These are phyloP conservation scores for Nothobranchius kuhntae DNA, from an alignment of 2,113 vertebrate genomes.

Conservation along the genomic window DNA sequence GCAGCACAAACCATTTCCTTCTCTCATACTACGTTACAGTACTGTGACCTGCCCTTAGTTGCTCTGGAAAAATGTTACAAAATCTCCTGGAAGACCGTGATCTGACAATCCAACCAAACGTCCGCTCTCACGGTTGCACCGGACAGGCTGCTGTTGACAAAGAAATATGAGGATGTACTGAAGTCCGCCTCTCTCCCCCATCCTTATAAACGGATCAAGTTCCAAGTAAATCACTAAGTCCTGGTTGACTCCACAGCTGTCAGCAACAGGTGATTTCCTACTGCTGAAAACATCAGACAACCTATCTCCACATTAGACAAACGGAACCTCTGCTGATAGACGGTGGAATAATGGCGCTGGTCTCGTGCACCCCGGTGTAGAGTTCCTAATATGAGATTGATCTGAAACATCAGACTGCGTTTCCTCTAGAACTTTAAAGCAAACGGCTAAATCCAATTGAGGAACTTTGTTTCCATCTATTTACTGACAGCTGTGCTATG, in stretches of 20 bases:
- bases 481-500: too few relatives aligned
- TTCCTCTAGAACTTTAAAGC: too few relatives aligned
- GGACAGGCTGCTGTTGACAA: conserved; percentile 53
- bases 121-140: conserved; percentile 38
- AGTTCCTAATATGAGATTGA: too few relatives aligned
- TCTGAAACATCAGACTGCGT: too few relatives aligned
- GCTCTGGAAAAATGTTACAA: conserved; percentile 24
- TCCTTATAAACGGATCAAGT: conserved; percentile 47
- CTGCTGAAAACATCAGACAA: conserved; percentile 26
- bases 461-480: too few relatives aligned
- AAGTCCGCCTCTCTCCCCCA: conserved; percentile 11
- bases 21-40: conserved; percentile 46
- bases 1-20: conserved; percentile 44
- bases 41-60: conserved; percentile 12
- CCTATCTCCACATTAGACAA: conserved; percentile 18
- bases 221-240: conserved; percentile 46
- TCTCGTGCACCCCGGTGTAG: too few relatives aligned
- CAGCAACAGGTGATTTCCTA: conserved; percentile 48
- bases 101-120: conserved; percentile 42
- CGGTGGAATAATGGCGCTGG: neutral
- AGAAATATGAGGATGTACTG: conserved; percentile 58
- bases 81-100: conserved; percentile 46
- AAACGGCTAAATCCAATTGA: too few relatives aligned
- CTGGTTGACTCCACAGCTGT: conserved; percentile 52
- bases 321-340: conserved; percentile 24